Conservation (phyloP, 2,888 invertebrate genomes). For the Oegoconia quadripuncta region DNA sequence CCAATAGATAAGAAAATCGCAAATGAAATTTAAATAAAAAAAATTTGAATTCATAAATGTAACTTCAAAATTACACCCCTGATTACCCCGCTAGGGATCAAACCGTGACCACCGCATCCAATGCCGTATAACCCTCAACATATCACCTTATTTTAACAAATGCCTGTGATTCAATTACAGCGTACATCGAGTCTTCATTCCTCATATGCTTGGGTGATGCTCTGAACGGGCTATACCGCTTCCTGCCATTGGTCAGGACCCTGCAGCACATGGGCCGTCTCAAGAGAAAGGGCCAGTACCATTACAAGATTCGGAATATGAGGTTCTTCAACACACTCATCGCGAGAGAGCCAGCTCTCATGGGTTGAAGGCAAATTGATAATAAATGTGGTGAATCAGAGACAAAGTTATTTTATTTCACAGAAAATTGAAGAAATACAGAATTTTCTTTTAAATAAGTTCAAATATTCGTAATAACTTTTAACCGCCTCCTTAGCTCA, state of each 20-base stretch:
- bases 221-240: conserved; percentile 45
- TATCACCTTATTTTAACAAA: background rate
- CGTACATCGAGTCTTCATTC: conserved; percentile 54
- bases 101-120: too few species aligned
- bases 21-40: too few species aligned
- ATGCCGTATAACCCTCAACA: too few species aligned
- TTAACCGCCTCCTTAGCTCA: too few species aligned
- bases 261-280: conserved; percentile 65
- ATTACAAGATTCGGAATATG: conserved; percentile 45
- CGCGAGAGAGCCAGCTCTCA: conserved; percentile 36
- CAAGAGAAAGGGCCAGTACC: conserved; percentile 45
- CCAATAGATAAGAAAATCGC: too few species aligned
- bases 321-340: conserved; percentile 45
- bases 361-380: conserved; percentile 37
- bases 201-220: conserved; percentile 59
- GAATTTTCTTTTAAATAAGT: too few species aligned
- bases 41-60: too few species aligned
- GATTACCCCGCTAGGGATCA: too few species aligned
- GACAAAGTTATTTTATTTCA: too few species aligned
- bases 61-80: too few species aligned
- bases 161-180: conserved; percentile 30
- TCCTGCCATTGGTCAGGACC: conserved; percentile 55
- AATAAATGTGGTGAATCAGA: background rate
- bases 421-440: too few species aligned
- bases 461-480: too few species aligned